Percentiles rank a stretch among this genome's conserved stretches.
These are phyloP conservation scores for Hestina assimilis DNA, from an alignment of 1,140 invertebrate genomes.

Conservation along the genomic window DNA sequence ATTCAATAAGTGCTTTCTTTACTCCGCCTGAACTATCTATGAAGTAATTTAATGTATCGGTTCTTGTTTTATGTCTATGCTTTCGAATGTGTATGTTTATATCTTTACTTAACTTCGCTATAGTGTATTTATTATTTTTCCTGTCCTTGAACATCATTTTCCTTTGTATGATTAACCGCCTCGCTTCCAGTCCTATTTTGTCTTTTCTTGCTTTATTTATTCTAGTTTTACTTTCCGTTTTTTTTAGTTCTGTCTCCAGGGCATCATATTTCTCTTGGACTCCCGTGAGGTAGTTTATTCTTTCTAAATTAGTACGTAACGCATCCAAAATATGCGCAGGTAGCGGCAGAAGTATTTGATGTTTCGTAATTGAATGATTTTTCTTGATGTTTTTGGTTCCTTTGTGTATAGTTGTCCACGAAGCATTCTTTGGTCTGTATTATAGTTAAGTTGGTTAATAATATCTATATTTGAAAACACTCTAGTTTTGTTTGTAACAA, in stretches of 20 bases:
- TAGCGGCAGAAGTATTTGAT: constrained; percentile 17
- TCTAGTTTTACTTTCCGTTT: constrained; percentile 8
- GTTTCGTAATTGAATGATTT: constrained; percentile 18
- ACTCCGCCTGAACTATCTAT: constrained; percentile 24
- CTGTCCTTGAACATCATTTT: constrained; percentile 19
- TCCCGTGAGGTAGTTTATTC: constrained; percentile 1
- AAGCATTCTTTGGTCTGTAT: constrained; percentile 39
- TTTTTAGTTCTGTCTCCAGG: constrained; percentile 28
- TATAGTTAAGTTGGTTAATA: constrained; percentile 37
- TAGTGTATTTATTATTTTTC: constrained; percentile 21
- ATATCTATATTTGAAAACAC: constrained; percentile 34
- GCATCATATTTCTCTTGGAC: constrained; percentile 28
- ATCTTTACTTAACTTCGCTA: constrained; percentile 27
- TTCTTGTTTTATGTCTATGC: constrained; percentile 19
- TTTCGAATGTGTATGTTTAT: constrained; percentile 27
- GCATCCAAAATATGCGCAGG: constrained; percentile 18
- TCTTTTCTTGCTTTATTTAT: constrained; percentile 19
- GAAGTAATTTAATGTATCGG: constrained; percentile 11
- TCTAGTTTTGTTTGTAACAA: constrained; percentile 39
- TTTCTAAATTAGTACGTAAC: constrained; percentile 14
- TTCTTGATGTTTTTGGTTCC: constrained; percentile 29
- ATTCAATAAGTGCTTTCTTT: constrained; percentile 21
- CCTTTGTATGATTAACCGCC: constrained; percentile 26
- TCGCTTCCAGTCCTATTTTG: constrained; percentile 29
- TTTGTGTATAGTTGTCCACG: constrained; percentile 24